phyloP scores from a whole-genome alignment of 2,113 vertebrate species.

The Mus musculus region DNA sequence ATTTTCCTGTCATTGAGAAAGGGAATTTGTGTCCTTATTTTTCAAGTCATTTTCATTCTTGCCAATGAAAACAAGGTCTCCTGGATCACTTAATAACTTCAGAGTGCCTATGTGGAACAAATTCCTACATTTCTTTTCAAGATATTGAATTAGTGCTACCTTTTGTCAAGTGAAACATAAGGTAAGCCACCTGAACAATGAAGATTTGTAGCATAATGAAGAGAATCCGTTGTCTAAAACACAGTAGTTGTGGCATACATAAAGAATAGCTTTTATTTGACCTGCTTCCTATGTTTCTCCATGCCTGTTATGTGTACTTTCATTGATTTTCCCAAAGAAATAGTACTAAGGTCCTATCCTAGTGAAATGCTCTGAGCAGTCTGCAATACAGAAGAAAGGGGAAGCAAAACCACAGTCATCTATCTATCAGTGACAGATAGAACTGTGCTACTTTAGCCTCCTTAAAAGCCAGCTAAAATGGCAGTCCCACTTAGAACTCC shows the following conservation, averaged over 20 bases:
- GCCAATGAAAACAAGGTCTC: slow-evolving; percentile 58
- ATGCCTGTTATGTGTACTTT: neutral
- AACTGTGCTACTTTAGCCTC: neutral
- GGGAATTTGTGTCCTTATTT: neutral
- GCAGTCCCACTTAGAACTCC: neutral
- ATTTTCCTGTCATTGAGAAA: slow-evolving; percentile 63
- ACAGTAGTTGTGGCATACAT: neutral
- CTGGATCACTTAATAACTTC: slow-evolving; percentile 19
- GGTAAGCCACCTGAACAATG: neutral
- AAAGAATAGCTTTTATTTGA: neutral
- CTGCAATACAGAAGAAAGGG: neutral
- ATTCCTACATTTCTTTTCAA: slow-evolving; percentile 47
- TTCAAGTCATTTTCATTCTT: neutral
- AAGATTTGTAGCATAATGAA: neutral
- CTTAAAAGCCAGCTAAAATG: slow-evolving; percentile 27
- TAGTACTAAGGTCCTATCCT: neutral
- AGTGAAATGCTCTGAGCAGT: neutral
- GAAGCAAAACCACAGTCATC: slow-evolving; percentile 22
- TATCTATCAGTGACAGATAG: slow-evolving; percentile 7
- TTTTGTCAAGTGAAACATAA: neutral
- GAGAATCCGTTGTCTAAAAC: neutral
- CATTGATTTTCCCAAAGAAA: slow-evolving; percentile 13
- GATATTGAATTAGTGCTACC: slow-evolving; percentile 3
- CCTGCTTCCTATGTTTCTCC: neutral
- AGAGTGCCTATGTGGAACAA: neutral